Evolutionary conservation across 2,888 invertebrate genomes (phyloP).

Genomic region (Leistus spinibarbis): DNA sequence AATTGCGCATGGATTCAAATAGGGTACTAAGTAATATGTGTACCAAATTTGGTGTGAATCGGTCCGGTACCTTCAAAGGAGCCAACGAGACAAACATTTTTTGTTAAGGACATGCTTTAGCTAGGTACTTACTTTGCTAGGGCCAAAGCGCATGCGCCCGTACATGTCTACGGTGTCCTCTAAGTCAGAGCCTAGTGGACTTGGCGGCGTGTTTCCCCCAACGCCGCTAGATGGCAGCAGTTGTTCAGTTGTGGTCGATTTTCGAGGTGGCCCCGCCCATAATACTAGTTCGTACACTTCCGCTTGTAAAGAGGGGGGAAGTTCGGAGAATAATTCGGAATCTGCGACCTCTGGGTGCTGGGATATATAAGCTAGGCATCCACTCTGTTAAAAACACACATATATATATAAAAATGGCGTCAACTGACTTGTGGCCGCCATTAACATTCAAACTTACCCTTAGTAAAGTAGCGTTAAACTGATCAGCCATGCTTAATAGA

Average conservation of each 20-base stretch:
- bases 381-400: conserved; percentile 52
- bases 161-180: neutral
- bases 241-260: conserved; percentile 44
- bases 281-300: conserved; percentile 60
- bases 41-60: too few relatives aligned
- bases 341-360: conserved; percentile 61
- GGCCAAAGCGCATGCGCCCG: neutral
- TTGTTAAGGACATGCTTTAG: neutral
- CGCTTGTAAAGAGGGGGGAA: conserved; percentile 64
- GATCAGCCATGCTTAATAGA: conserved; percentile 69
- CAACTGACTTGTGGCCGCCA: neutral
- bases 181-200: neutral
- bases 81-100: too few relatives aligned
- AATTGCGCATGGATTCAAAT: too few relatives aligned
- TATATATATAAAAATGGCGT: neutral
- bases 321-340: conserved; percentile 63
- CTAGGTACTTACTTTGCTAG: conserved; percentile 1
- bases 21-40: too few relatives aligned
- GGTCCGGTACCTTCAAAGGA: too few relatives aligned
- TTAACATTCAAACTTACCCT: conserved; percentile 56
- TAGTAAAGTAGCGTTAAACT: conserved; percentile 65
- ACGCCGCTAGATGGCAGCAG: conserved; percentile 32
- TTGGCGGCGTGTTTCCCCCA: neutral
- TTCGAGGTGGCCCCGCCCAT: conserved; percentile 48
- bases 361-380: conserved; percentile 61